phyloP scores from a whole-genome alignment of 2,113 vertebrate genomes.

The Solea senegalensis region DNA sequence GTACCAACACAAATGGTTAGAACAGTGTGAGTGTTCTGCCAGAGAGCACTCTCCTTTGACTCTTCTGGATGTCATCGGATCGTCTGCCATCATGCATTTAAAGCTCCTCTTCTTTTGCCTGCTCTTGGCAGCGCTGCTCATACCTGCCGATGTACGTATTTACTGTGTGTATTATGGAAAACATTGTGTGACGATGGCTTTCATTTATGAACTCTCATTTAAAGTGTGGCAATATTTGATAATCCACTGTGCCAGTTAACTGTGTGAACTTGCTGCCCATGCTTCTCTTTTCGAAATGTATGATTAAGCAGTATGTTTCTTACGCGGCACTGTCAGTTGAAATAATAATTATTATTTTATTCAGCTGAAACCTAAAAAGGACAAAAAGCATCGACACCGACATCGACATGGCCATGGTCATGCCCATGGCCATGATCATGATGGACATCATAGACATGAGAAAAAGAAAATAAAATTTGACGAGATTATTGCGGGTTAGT shows the following conservation, averaged over 20 bases:
- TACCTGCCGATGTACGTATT: conserved; percentile 75
- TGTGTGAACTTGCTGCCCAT: background rate
- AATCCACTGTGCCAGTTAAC: conserved; percentile 24
- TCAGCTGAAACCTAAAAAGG: conserved; percentile 55
- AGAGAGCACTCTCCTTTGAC: conserved; percentile 17
- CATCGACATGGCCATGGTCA: background rate
- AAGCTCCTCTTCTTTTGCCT: conserved; percentile 72
- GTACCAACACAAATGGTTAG: conserved; percentile 33
- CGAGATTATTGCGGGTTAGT: conserved; percentile 58
- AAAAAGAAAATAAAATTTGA: background rate
- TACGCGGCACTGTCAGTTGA: background rate
- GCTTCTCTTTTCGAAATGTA: conserved; percentile 4
- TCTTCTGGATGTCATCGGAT: conserved; percentile 45
- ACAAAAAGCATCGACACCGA: conserved; percentile 7
- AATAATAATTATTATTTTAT: background rate
- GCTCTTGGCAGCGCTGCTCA: conserved; percentile 66
- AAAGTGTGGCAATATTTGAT: conserved; percentile 16
- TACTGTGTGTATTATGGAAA: background rate
- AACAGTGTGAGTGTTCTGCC: conserved; percentile 25
- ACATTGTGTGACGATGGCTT: background rate
- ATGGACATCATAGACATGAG: background rate
- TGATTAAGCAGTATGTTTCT: background rate
- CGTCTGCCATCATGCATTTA: conserved; percentile 72
- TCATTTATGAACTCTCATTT: conserved; percentile 5
- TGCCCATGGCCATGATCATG: background rate